Base-by-base conservation (phyloP, 2,888 invertebrate species). In the Lymantria dispar region DNA sequence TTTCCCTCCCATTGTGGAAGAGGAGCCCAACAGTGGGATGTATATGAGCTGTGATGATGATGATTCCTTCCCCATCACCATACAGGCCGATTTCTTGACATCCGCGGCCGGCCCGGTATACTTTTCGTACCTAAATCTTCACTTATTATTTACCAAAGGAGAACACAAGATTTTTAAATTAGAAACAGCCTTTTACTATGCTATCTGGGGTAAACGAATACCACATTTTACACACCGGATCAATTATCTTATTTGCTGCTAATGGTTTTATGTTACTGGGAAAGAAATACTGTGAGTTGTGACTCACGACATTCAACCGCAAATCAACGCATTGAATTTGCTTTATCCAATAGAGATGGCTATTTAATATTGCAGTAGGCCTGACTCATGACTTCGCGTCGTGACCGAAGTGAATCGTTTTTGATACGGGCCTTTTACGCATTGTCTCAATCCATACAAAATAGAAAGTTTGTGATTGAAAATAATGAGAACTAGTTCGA, bases 231-330 rank as follows among this genome's bases (percentile, higher is more conserved):
- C 22, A 22, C 22, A 22, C 5, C 22, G 22, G 22, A 2, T 38
- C 13, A 38, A 14, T 43, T 14, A 45, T 50, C 15, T 43, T 12
- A 52, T 48, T 48, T 46, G 15, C 43, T 45, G 43, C 33, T 50
- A 59, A 61, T 50, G 47, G 47, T 31, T 44, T 53, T 43, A 54
- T 43, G 45, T n/a, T 36, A 22, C 45, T 42, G 22, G 54, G 54
- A 53, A 66, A 60, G 54, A 54, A 53, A 38, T 42, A 50, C 22
- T 53, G 44, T 52, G 33, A 54, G 53, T 36, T 60, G 56, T 86
- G 85, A 86, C 67, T 86, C 86, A 86, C 73, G 72, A 65, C 54
- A 62, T 63, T 64, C 70, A 78, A 83, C 81, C 81, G 77, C 83
- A 78, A 78, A 79, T 56, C 55, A 31, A 68, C 64, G 64, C 66